Conservation (phyloP, 2,888 invertebrate species). For the Caenorhabditis uteleia region DNA sequence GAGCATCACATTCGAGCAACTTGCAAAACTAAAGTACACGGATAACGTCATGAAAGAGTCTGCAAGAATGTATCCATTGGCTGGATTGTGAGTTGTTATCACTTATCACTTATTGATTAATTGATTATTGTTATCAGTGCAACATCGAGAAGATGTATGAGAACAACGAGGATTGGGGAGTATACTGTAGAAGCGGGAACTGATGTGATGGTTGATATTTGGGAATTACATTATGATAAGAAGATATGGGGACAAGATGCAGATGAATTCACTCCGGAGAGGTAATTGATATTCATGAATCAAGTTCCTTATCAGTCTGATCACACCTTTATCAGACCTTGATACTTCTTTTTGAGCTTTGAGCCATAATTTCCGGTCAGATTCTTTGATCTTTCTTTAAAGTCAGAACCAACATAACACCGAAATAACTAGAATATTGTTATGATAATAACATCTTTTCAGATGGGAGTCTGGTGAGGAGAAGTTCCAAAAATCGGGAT, state of each 20-base stretch:
- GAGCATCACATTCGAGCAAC: conserved; percentile 28
- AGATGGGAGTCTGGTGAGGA: conserved; percentile 26
- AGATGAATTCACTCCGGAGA: conserved; percentile 29
- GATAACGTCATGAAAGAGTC: conserved; percentile 49
- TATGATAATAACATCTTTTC: too few relatives aligned
- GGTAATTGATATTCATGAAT: too few relatives aligned
- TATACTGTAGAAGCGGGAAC: conserved; percentile 37
- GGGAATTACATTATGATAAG: conserved; percentile 13
- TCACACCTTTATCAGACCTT: too few relatives aligned
- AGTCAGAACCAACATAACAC: too few relatives aligned
- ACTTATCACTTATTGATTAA: too few relatives aligned
- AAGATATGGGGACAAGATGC: conserved; percentile 50
- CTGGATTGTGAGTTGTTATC: conserved; percentile 36
- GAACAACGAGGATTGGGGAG: conserved; percentile 55
- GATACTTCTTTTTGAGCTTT: too few relatives aligned
- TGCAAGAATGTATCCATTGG: conserved; percentile 41
- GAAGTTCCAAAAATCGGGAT: too few relatives aligned
- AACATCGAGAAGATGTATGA: conserved; percentile 28
- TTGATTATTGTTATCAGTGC: too few relatives aligned
- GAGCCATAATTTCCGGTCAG: too few relatives aligned
- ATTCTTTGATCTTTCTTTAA: too few relatives aligned
- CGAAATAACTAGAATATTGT: too few relatives aligned
- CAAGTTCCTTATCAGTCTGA: too few relatives aligned
- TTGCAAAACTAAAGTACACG: conserved; percentile 41
- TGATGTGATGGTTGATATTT: conserved; percentile 38